Base-by-base conservation (phyloP, 1,140 invertebrate species). In the Hylaeus volcanicus region DNA sequence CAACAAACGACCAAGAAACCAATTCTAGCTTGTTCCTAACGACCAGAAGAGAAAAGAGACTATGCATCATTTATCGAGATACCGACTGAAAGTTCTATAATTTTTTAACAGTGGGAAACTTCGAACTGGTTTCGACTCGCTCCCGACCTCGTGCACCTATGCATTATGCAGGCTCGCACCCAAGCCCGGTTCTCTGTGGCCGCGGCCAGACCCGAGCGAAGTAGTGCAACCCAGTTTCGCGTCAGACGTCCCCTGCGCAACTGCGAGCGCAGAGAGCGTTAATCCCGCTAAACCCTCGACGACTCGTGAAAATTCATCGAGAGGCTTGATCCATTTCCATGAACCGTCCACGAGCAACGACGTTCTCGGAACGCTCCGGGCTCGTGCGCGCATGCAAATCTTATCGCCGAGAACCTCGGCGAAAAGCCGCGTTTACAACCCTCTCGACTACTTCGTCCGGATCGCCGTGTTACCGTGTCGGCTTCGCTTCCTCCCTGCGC, bases 161-260 rank as follows among this genome's bases (percentile, higher is more conserved):
- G 66, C 51, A 70, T 70, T 60, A 74, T 74, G 56, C 60, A 56
- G 26, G 2, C 39, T 45, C 53, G 58, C 43, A n/a, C 51, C 69
- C 51, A n/a, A 56, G 41, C 26, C 65, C 2, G 12, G 14, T 53
- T 66, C 41, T 39, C 12, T 3, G n/a, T 64, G 37, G 72, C 39
- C 63, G 45, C 72, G 45, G 56, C 45, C 60, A 41, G 78, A 60
- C 9, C 45, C 12, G 37, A 15, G 48, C 72, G 43, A 90, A 92
- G 91, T 92, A 92, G 90, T 88, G 87, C 87, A 90, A 90, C 87
- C 88, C 89, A 89, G 87, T 92, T 92, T 91, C 78, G 69, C 69
- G 90, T 89, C 90, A 88, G 91, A 70, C 87, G 83, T 77, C 77
- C 73, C 61, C 78, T 74, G 74, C 84, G 76, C 77, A 78, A 64